Evolutionary conservation across 2,113 vertebrate genomes (phyloP), one percentile per base, ranked within the genome.

Genomic region (Anarrhichthys ocellatus): DNA sequence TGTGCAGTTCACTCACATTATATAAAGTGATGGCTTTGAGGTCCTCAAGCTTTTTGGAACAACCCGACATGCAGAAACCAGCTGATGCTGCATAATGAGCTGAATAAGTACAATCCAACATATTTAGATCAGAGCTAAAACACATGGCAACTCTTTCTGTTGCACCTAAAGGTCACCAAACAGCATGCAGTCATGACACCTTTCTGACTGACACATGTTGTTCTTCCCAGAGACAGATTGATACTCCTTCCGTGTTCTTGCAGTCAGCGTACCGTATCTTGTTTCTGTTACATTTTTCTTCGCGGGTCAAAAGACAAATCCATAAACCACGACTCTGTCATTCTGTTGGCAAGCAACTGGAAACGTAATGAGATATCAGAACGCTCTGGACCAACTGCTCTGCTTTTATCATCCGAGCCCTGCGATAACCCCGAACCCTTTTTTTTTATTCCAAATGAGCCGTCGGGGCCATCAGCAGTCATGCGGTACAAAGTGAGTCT

Each of bases 391-490:
- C 38, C 59, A 54, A 64, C 32, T 32, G 14, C 24, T 0, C 9
- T 63, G 56, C 38, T 70, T 61, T 74, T 42, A 56, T 56, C 54
- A 73, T 79, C 36, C 42, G 65, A 20, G 13, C 9, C 4, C 48
- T 70, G 36, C 3, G 27, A 86, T 56, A 46, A 54, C 63, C 50
- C 1, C 62, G 70, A 76, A 8, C 0, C 4, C 40, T 50, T 52
- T 38, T 50, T 44, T 44, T 32, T 32, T 18, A 68, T 34, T 73
- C 32, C 13, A 36, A 78, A 58, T 34, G 5, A 42, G 75, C 81
- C 73, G 71, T 11, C 61, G 61, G 17, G n/a, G 65, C 73, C 81
- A 79, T 84, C 90, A 77, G 81, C 76, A 78, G 58, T 74, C 70
- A 58, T 63, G 46, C 36, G 18, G 54, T 29, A 61, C 73, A 46